These are phyloP conservation scores for Philopedon plagiatum DNA, from an alignment of 2,888 invertebrate species.

Conservation along the genomic window DNA sequence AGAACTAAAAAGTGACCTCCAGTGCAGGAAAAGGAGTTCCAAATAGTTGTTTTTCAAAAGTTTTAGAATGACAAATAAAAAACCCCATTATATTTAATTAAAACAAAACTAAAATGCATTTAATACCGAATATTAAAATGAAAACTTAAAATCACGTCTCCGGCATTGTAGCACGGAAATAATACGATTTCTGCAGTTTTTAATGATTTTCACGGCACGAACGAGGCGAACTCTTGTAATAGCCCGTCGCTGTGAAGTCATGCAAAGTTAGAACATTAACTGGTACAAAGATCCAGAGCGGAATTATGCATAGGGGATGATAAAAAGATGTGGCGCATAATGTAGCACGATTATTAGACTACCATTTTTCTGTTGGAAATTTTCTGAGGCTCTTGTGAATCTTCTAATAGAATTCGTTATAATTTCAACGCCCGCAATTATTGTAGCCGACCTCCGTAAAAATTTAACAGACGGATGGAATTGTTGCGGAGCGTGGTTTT, in stretches of 20 bases:
- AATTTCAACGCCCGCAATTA: too few species aligned
- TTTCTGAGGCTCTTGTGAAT: too few species aligned
- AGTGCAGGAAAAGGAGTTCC: too few species aligned
- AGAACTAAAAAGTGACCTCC: too few species aligned
- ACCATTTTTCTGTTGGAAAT: too few species aligned
- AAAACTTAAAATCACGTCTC: conserved; percentile 9
- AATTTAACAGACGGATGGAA: too few species aligned
- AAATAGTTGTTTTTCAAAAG: too few species aligned
- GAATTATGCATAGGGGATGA: conserved; percentile 15
- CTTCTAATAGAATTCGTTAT: too few species aligned
- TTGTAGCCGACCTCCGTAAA: too few species aligned
- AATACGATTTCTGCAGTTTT: conserved; percentile 18
- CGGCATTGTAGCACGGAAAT: not conserved
- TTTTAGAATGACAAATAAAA: too few species aligned
- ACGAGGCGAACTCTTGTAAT: conserved; percentile 3
- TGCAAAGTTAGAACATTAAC: conserved; percentile 27
- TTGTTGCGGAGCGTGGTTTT: too few species aligned
- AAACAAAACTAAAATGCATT: not conserved
- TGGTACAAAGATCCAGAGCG: conserved; percentile 21
- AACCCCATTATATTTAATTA: not conserved
- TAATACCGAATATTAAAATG: not conserved
- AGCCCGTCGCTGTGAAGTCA: conserved; percentile 21
- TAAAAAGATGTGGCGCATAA: not conserved
- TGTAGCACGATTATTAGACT: not conserved
- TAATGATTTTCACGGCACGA: conserved; percentile 22